Evolutionary conservation across 2,888 invertebrate species (phyloP), one percentile per base, ranked within the genome.

Genomic region (Aleiodes leptofemur): DNA sequence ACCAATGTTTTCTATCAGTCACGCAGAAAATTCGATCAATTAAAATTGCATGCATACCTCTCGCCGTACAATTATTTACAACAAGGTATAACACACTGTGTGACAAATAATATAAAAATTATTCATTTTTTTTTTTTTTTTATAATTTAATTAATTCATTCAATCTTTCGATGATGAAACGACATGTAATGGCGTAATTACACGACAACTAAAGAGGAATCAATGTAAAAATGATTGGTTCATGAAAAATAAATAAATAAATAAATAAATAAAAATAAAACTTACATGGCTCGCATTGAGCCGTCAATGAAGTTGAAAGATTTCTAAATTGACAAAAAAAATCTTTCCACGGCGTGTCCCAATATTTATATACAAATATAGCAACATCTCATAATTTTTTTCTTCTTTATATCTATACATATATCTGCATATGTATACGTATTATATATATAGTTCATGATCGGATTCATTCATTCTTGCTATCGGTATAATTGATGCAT

Each of bases 351-450:
- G 73, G 77, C 78, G 70, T 82, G 78, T 79, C 73, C 77, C 81
- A 83, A 55, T 74, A 76, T 66, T 83, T 86, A 85, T 86, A 79
- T 86, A 86, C 86, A 86, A 86, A 86, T 85, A 82, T 82, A 81
- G 77, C 82, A 82, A 80, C 77, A 79, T 80, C 79, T 80, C 80
- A 74, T 80, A 79, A 77, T 69, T 79, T 71, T 74, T 69, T 76
- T 72, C 53, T 74, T 78, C 72, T 77, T 64, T 57, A 78, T 81
- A 78, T 77, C 74, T 81, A 81, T 78, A 82, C 79, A 81, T 79
- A 73, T 72, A 77, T 59, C 76, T 78, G 73, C 77, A 77, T 79
- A 77, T 78, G 66, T 78, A 73, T 73, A 77, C 59, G 57, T 55
- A 56, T 38, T 78, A 78, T 75, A 74, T 75, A 74, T 75, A 79